Conservation (phyloP, 2,797 vertebrate species). For the Bucorvus abyssinicus region DNA sequence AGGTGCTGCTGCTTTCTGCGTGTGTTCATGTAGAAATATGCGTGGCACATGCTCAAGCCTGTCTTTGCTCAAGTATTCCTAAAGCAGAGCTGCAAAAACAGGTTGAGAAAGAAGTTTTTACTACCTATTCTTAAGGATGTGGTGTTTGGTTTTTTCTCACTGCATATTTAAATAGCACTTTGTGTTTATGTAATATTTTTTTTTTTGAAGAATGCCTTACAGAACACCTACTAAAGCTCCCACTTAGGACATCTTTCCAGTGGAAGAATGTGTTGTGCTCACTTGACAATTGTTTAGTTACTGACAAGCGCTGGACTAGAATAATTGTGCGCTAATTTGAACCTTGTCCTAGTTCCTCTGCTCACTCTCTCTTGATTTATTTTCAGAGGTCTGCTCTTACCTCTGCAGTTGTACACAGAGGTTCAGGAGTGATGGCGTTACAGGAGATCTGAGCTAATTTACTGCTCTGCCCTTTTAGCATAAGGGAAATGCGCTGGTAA, state of each 20-base stretch:
- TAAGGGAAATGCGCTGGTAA: background rate
- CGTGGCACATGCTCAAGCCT: background rate
- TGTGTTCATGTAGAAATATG: accelerated
- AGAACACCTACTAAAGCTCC: background rate
- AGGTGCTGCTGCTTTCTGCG: background rate
- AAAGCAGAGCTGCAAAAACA: background rate
- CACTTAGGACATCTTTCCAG: background rate
- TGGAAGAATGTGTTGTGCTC: background rate
- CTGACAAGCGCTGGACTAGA: background rate
- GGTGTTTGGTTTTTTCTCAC: accelerated
- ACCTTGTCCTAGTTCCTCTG: background rate
- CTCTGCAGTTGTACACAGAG: background rate
- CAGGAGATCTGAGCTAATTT: background rate
- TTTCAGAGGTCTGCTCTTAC: background rate
- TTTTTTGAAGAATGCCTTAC: background rate
- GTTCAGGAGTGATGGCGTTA: background rate
- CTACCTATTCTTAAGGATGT: background rate
- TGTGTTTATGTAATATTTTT: background rate
- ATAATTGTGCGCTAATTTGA: background rate
- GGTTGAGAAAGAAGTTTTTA: background rate
- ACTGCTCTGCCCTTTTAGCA: background rate
- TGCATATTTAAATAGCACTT: background rate
- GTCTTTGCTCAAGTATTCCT: background rate
- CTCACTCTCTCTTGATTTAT: background rate
- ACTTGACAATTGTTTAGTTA: background rate